Percentiles rank a stretch among this genome's conserved stretches.
Conservation (phyloP, 1,140 invertebrate genomes). For the Melanaphis sacchari region DNA sequence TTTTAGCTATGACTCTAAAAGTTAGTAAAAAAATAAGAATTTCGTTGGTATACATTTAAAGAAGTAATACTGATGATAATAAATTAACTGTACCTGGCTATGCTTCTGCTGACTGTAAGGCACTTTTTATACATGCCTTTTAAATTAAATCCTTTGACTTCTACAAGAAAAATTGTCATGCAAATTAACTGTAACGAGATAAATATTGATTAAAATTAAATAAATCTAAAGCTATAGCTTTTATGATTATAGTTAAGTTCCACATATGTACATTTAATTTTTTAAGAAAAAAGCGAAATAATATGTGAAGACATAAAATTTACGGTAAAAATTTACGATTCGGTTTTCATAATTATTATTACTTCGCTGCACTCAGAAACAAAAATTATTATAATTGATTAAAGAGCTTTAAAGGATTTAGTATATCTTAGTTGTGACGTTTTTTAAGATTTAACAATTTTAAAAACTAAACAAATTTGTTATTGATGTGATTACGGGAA, state of each 20-base stretch:
- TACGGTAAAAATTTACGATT: too few relatives aligned
- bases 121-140: background rate
- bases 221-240: background rate
- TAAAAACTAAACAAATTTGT: too few relatives aligned
- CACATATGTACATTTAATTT: too few relatives aligned
- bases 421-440: too few relatives aligned
- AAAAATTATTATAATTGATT: too few relatives aligned
- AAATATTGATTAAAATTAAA: background rate
- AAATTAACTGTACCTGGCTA: background rate
- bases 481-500: too few relatives aligned
- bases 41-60: background rate
- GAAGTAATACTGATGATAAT: background rate
- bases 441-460: too few relatives aligned
- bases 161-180: background rate
- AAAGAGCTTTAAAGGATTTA: too few relatives aligned
- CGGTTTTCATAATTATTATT: too few relatives aligned
- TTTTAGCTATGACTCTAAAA: background rate
- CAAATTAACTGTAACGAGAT: background rate
- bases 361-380: too few relatives aligned
- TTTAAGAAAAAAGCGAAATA: too few relatives aligned
- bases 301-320: too few relatives aligned
- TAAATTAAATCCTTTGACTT: background rate
- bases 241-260: background rate
- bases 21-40: background rate
- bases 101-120: background rate